Evolutionary conservation across 2,797 vertebrate genomes (phyloP), one percentile per base, ranked within the genome.

Genomic region (Pangasius larnaudii): DNA sequence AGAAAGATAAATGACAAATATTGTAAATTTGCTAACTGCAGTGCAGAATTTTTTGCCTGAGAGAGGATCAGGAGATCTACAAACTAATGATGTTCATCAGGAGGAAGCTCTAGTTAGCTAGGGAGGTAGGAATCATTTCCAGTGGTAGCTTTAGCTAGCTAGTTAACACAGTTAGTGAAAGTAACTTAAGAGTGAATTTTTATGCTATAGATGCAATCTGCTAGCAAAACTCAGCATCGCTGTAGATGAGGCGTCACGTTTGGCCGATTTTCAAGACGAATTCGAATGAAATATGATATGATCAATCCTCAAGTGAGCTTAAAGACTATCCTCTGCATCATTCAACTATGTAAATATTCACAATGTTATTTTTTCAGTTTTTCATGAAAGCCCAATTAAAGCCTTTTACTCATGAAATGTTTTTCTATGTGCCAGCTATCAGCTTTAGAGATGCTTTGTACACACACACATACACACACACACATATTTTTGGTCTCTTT

Each of bases 381-480:
- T 53, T 78, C 27, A 56, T 53, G 11, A 49, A 49, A 46, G 11
- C 71, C 27, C 22, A 46, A 74, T 33, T 36, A 80, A 59, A 80
- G 19, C 19, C 14, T 39, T 78, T 53, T 80, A 59, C 19, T 79
- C n/a, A 22, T 24, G 30, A 39, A 27, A 59, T 56, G 75, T 33
- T 56, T 79, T 79, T 42, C 39, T 36, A 80, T 59, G 33, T 39
- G 78, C 11, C 27, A 39, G n/a, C 30, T 80, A 16, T 24, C 24
- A 61, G 56, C 56, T 42, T 59, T 81, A 61, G 33, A 39, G 19
- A 36, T 59, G 24, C 9, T n/a, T 61, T 65, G 18, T 10, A 46
- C 7, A 63, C 80, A 27, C 51, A 79, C 51, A 79, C 77, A 79
- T 5, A 51, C 49, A 77, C 74, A 77, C 74, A 78, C n/a, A 33